These are phyloP conservation scores for Synanthedon andrenaeformis DNA, from an alignment of 2,888 invertebrate species.

Conservation along the genomic window DNA sequence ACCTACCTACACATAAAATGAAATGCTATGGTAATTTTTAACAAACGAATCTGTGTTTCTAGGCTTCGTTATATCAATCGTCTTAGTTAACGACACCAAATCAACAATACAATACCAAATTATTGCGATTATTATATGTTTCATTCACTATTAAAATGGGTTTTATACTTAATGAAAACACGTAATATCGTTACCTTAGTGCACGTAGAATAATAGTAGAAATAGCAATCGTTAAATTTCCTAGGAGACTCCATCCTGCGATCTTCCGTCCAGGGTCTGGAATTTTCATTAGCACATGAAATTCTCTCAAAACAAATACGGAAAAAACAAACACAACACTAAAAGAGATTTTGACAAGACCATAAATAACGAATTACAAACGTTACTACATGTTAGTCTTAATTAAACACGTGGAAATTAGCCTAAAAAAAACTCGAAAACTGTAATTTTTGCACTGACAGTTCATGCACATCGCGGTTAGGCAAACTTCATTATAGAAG, in stretches of 20 bases:
- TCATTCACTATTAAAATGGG: too few relatives aligned
- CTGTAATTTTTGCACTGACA: slow-evolving; percentile 55
- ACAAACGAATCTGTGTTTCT: too few relatives aligned
- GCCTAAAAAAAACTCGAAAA: slow-evolving; percentile 25
- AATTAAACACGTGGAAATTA: slow-evolving; percentile 23
- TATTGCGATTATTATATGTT: too few relatives aligned
- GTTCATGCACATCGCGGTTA: slow-evolving; percentile 50
- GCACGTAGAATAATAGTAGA: slow-evolving; percentile 89
- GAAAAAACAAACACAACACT: too few relatives aligned
- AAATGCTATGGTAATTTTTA: too few relatives aligned
- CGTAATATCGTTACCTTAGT: slow-evolving; percentile 73
- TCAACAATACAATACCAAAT: too few relatives aligned
- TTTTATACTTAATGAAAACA: too few relatives aligned
- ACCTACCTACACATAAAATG: too few relatives aligned
- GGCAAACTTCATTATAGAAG: slow-evolving; percentile 35
- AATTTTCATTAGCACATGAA: slow-evolving; percentile 17
- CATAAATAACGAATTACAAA: neutral
- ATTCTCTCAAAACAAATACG: neutral
- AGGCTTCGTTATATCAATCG: too few relatives aligned
- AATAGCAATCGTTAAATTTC: slow-evolving; percentile 88
- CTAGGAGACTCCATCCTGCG: slow-evolving; percentile 76
- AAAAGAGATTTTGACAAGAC: neutral
- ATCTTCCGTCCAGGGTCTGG: slow-evolving; percentile 32
- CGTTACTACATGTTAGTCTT: neutral
- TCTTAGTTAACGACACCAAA: too few relatives aligned